A percentile compares a stretch with the other conserved stretches of the same genome.
phyloP scores from a whole-genome alignment of 2,888 invertebrate species.

The Margaritifera margaritifera region DNA sequence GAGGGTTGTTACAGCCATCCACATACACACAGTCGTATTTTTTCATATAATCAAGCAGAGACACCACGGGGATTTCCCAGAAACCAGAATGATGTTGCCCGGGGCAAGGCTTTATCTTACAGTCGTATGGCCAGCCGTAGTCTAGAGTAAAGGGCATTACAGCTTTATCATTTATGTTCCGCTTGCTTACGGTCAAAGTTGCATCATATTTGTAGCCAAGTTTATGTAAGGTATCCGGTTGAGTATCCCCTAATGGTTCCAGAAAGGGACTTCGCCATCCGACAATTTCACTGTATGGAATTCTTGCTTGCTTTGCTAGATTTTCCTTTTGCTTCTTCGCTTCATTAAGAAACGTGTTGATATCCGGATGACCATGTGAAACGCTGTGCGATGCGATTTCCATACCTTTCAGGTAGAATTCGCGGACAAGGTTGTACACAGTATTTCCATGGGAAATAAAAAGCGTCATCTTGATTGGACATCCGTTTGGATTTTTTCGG shows the following conservation, averaged over 20 bases:
- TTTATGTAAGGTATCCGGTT: slow-evolving; percentile 45
- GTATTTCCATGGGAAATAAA: slow-evolving; percentile 99
- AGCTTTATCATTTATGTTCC: slow-evolving; percentile 40
- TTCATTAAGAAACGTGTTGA: slow-evolving; percentile 48
- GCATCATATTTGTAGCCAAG: slow-evolving; percentile 60
- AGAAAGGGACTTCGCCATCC: slow-evolving; percentile 65
- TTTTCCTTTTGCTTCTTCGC: slow-evolving; percentile 56
- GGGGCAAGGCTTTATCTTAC: slow-evolving; percentile 65
- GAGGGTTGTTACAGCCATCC: slow-evolving; percentile 63
- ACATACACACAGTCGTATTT: slow-evolving; percentile 64
- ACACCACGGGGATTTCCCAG: slow-evolving; percentile 81
- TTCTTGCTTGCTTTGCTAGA: slow-evolving; percentile 72
- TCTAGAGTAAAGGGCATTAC: slow-evolving; percentile 88
- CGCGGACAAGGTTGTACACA: slow-evolving; percentile 89
- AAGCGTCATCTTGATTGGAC: slow-evolving; percentile 90
- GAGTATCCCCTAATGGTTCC: slow-evolving; percentile 59
- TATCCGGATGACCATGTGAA: slow-evolving; percentile 51
- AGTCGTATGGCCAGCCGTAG: slow-evolving; percentile 73
- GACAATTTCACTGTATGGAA: slow-evolving; percentile 57
- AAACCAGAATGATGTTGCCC: slow-evolving; percentile 74
- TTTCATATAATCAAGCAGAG: slow-evolving; percentile 59
- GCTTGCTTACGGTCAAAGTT: slow-evolving; percentile 57
- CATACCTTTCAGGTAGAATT: slow-evolving; percentile 58
- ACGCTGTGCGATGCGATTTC: slow-evolving; percentile 63
- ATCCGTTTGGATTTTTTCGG: slow-evolving; percentile 79